A percentile compares a stretch with the other conserved stretches of the same genome.
Evolutionary conservation across 2,113 vertebrate genomes (phyloP).

Genomic region (Irena cyanogastra): DNA sequence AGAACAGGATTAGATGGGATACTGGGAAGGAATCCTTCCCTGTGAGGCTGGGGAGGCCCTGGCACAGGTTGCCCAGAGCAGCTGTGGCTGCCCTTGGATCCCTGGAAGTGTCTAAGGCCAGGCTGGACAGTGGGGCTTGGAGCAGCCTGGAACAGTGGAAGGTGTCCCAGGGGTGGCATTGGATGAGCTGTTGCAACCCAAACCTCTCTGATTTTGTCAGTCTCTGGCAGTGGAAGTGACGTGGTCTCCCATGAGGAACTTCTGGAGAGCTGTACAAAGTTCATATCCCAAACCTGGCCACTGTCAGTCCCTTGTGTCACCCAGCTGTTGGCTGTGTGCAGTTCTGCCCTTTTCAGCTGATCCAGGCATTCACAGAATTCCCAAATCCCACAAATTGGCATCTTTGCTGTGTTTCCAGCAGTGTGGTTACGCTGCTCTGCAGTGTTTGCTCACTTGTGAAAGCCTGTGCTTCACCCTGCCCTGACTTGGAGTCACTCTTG

Average conservation of each 20-base stretch:
- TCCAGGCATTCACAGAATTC: not conserved
- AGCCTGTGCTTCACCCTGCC: not conserved
- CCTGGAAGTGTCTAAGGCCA: not conserved
- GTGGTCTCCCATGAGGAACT: not conserved
- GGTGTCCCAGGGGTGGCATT: not conserved
- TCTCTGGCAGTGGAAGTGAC: not conserved
- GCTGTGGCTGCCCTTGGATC: not conserved
- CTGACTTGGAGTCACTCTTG: not conserved
- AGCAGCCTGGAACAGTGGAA: not conserved
- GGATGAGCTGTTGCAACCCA: not conserved
- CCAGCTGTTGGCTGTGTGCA: not conserved
- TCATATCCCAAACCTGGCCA: not conserved
- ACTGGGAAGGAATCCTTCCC: not conserved
- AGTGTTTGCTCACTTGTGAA: not conserved
- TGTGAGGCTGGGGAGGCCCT: accelerated
- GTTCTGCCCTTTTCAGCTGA: not conserved
- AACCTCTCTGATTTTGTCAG: not conserved
- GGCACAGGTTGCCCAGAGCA: not conserved
- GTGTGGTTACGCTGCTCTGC: not conserved
- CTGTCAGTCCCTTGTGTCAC: not conserved
- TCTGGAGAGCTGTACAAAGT: not conserved
- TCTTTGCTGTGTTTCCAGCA: not conserved
- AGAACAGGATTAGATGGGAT: not conserved
- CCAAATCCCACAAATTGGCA: not conserved
- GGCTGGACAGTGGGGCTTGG: not conserved